Base-by-base conservation (phyloP, 2,888 invertebrate genomes). In the Elegia similella region DNA sequence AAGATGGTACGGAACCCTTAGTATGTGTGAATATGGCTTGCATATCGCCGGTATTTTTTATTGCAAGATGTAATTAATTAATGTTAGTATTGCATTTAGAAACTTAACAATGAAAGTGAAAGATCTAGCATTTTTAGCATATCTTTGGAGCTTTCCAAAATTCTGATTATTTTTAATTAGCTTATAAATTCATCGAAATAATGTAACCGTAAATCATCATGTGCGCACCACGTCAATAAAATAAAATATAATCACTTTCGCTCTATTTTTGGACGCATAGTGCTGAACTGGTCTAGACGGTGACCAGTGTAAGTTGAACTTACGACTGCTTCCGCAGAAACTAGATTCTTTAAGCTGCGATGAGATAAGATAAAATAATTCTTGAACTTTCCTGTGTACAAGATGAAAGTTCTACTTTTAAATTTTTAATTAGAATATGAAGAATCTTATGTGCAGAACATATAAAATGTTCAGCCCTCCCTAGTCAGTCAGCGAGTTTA, bases 201-300 rank as follows among this genome's bases (percentile, higher is more conserved):
- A 30, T 32, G 13, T 48, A 48, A 52, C 23, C 23, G 42, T 34
- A 42, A 29, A 52, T 52, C 38, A 42, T n/a, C 8, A 12, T n/a
- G 38, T 52, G 42, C 23, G 13, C 2, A 34, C 16, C n/a, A 23
- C 52, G 42, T 23, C 42, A 13, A 23, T 52, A 52, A 42, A n/a
- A 42, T 29, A 52, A 42, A 52, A 42, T 38, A 16, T 17, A 52
- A 12, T 52, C 52, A 17, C 42, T 52, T 52, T 52, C 52, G 42
- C 42, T 52, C 42, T 52, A 52, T 52, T 52, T 52, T 52, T 15
- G 38, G 17, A 13, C 3, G 15, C 12, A 38, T 34, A 23, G 16
- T 12, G 52, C 34, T n/a, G n/a, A 52, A 52, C 52, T 42, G 38
- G 42, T 52, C 17, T 42, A 23, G 42, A 42, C 23, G 34, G 38